Base-by-base conservation (phyloP, 2,797 vertebrate species). In the Poecilia picta region DNA sequence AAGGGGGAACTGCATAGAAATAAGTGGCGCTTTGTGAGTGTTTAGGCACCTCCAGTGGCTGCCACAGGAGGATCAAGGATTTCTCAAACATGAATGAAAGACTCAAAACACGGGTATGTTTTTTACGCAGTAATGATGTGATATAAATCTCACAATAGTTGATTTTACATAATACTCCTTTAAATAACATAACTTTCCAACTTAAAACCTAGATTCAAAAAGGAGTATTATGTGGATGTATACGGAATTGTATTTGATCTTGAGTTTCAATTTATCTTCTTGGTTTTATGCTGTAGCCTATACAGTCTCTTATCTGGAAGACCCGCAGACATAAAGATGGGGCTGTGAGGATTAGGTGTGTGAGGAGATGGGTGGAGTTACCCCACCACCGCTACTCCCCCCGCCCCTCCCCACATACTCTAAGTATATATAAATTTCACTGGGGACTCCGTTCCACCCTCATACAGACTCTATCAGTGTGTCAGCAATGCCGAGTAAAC, bases 401-500 rank as follows among this genome's bases (percentile, higher is more conserved):
- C 46, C 45, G 10, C 8, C 3, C 4, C n/a, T 5, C 13, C 57
- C 5, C 28, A 11, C 0, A 2, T 31, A 28, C 57, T 59, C 28
- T 33, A 62, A 31, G 11, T 57, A 57, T 11, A 74, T 83, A 90
- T 93, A 95, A 92, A 95, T 93, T 95, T 90, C 77, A 78, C 81
- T 66, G 18, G 74, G 79, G 51, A 81, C 70, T 71, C 70, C 23
- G 33, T 51, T 20, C 73, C 11, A 62, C 41, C 20, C 41, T 53
- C 41, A 90, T 87, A 79, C 79, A 85, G 75, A 92, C 75, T 90
- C 53, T 82, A 79, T 39, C 25, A 4, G 39, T 88, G 82, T 83
- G 66, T 75, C 76, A 78, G 70, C 81, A 0, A 97, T 97, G 97
- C 96, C 97, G 0, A 84, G 94, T 51, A 97, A 97, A 91, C 91